Evolutionary conservation across 2,797 vertebrate genomes (phyloP), one percentile per base, ranked within the genome.

Genomic region (Margarornis squamiger): DNA sequence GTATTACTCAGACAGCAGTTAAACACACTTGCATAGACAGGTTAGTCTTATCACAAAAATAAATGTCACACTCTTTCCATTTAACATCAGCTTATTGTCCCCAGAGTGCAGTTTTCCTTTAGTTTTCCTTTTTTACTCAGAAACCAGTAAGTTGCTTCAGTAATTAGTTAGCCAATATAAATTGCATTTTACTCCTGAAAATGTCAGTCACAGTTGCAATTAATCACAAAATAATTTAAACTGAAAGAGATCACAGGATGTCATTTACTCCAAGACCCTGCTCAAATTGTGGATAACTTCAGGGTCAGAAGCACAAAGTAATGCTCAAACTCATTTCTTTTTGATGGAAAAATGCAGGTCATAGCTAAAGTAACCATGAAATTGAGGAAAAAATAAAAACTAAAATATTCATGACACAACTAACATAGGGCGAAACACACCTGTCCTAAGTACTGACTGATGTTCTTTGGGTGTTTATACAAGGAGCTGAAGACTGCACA

Each of bases 1-100:
- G 45, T 81, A 79, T 93, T 93, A 90, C 61, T 91, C 68, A 80
- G 77, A 86, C 22, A 93, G 77, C 67, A 89, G 45, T 72, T 72
- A 87, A 77, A 87, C 39, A 67, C 0, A 1, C 58, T 68, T 81
- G 58, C 75, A 79, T 3, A 82, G 78, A 67, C 52, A 85, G 48
- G 38, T 24, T 39, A 88, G 84, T 71, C 59, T 93, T 86, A 61
- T 58, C 72, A 94, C 21, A 85, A 71, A 90, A 93, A 90, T 55
- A 81, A 86, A 89, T 58, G 61, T 71, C 77, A 88, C 45, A 57
- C 34, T 61, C 58, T 61, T 74, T 73, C 62, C 59, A 85, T 66
- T 86, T 94, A 93, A 59, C 59, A 61, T 45, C 58, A 74, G 62
- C 55, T 94, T 85, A 67, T 76, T 73, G 51, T 85, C 84, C n/a